Base-by-base conservation (phyloP, 2,888 invertebrate genomes). In the Megastigmus dorsalis region DNA sequence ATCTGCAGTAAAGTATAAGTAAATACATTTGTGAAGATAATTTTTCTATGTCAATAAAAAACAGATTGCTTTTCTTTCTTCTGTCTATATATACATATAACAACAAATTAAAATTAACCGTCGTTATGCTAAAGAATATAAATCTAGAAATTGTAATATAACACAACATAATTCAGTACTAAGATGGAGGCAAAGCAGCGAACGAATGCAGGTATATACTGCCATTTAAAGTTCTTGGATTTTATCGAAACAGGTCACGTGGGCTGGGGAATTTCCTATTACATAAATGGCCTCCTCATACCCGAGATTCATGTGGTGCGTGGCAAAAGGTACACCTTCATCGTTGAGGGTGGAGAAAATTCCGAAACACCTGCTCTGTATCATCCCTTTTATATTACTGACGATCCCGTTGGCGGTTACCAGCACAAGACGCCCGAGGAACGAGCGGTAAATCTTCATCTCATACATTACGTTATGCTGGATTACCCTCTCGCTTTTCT, bases 251-350 rank as follows among this genome's bases (percentile, higher is more conserved):
- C 81, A 96, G 96, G 96, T 77, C 95, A 96, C 87, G 96, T 96
- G 18, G 97, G 97, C 38, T 97, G 97, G 97, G 97, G 97, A 30
- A 94, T 97, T 77, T 93, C 95, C 0, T 97, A 96, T 96, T 97
- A 96, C 90, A 95, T 97, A 84, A 97, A 97, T 88, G 97, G 97
- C 0, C 90, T 97, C 2, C 90, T 97, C 15, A 96, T 97, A 79
- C 97, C 97, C 0, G 97, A 95, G 90, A 93, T 97, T 80, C 93
- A 95, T 84, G 94, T 97, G 45, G 94, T 97, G 0, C 91, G 97
- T 62, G 96, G 97, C 6, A 93, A 92, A 86, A 93, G 93, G 15
- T 97, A 97, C 87, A 95, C 95, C 0, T 97, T 97, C 86, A 93
- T 96, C 36, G 93, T 93, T 2, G 97, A 97, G 88, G 97, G 95